phyloP scores from a whole-genome alignment of 2,113 vertebrate genomes.

The Plecotus auritus region DNA sequence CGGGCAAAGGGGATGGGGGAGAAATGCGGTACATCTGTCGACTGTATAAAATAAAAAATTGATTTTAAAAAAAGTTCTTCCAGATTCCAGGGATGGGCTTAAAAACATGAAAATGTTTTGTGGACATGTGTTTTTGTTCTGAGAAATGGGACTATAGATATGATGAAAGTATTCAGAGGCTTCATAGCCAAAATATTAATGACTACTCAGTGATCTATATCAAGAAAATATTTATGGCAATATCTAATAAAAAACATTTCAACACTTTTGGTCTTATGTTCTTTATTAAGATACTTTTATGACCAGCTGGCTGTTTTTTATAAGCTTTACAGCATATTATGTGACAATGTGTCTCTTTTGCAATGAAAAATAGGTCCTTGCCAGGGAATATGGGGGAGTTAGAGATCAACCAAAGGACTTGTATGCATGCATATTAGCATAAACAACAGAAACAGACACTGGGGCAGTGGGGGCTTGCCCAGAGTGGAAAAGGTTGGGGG shows the following conservation, averaged over 20 bases:
- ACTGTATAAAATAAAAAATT: neutral
- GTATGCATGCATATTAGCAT: too few relatives aligned
- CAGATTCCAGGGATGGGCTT: neutral
- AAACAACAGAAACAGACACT: too few relatives aligned
- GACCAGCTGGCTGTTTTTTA: neutral
- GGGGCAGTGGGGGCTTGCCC: too few relatives aligned
- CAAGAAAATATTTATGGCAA: constrained; percentile 34
- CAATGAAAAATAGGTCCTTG: neutral
- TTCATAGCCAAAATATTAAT: constrained; percentile 11
- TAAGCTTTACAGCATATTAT: neutral
- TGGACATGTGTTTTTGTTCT: neutral
- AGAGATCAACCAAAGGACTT: too few relatives aligned
- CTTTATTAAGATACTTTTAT: constrained; percentile 20
- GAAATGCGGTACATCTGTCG: neutral
- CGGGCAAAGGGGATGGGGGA: neutral
- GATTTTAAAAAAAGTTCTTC: neutral
- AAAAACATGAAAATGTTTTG: neutral
- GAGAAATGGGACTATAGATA: neutral
- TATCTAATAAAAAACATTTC: neutral
- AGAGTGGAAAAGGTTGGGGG: too few relatives aligned
- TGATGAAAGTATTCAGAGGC: neutral
- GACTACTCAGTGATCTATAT: neutral
- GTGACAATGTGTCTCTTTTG: neutral
- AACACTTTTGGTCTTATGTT: neutral
- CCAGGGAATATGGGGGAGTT: neutral